Conservation (phyloP, 2,113 vertebrate species). For the Vulpes ferrilata region DNA sequence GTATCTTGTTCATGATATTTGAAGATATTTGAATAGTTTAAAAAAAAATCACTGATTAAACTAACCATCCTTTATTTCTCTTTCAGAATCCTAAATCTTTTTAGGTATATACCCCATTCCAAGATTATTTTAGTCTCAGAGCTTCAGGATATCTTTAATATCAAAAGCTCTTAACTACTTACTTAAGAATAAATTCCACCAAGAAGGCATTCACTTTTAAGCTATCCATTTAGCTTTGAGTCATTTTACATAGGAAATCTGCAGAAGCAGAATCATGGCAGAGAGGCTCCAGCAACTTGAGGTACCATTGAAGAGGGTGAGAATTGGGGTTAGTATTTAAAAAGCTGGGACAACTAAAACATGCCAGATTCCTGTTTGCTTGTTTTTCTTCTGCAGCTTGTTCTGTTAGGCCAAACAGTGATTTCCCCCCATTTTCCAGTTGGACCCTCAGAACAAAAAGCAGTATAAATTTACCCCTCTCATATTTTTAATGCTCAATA, state of each 20-base stretch:
- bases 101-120: constrained; percentile 57
- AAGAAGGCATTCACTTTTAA: constrained; percentile 30
- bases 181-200: constrained; percentile 20
- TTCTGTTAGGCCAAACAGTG: constrained; percentile 37
- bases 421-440: neutral
- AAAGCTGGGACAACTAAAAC: constrained; percentile 7
- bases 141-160: constrained; percentile 60
- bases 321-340: neutral
- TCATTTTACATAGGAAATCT: constrained; percentile 46
- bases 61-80: constrained; percentile 66
- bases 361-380: neutral
- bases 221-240: constrained; percentile 6
- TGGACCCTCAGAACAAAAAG: constrained; percentile 60
- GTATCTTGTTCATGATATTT: constrained; percentile 81
- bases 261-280: constrained; percentile 41
- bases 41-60: constrained; percentile 79
- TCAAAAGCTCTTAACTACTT: constrained; percentile 66
- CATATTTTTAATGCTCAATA: constrained; percentile 44
- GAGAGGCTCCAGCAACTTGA: constrained; percentile 39
- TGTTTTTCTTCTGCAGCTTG: neutral
- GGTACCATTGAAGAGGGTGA: neutral
- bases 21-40: constrained; percentile 75
- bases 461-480: constrained; percentile 41
- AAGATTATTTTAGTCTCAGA: constrained; percentile 55
- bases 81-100: constrained; percentile 72